phyloP scores from a whole-genome alignment of 1,140 invertebrate species.

The Nasonia vitripennis region DNA sequence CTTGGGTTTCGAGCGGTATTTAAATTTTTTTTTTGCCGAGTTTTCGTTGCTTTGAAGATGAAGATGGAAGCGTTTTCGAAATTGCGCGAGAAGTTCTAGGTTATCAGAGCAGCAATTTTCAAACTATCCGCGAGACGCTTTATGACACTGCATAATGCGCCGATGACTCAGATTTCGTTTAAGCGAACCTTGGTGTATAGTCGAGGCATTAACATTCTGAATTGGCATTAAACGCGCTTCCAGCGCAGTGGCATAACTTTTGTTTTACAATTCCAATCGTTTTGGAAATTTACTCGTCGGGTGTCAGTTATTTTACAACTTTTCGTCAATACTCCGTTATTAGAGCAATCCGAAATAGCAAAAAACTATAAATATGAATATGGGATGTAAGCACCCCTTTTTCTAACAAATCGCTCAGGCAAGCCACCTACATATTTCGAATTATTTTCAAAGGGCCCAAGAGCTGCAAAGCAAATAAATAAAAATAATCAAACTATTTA shows the following conservation, averaged over 20 bases:
- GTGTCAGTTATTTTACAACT: no score
- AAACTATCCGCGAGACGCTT: conserved; percentile 2
- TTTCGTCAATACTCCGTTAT: no score
- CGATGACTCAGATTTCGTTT: conserved; percentile 27
- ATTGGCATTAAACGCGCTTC: not conserved
- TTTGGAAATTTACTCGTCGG: not conserved
- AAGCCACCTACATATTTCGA: not conserved
- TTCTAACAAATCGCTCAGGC: no score
- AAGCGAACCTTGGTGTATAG: conserved; percentile 5
- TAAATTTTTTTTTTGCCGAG: not conserved
- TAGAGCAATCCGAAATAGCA: no score
- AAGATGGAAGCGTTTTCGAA: not conserved
- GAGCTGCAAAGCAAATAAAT: not conserved
- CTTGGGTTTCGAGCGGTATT: not conserved
- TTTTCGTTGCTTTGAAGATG: not conserved
- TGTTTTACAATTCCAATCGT: not conserved
- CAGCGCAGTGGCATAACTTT: not conserved
- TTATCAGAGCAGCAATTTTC: conserved; percentile 7
- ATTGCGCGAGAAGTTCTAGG: not conserved
- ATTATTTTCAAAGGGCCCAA: not conserved
- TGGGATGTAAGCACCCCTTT: no score
- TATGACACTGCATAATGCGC: not conserved
- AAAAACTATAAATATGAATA: no score
- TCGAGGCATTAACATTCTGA: conserved; percentile 9
- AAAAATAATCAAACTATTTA: conserved; percentile 23